These are phyloP conservation scores for Drosophila lini DNA, from an alignment of 1,140 invertebrate species.

Conservation along the genomic window DNA sequence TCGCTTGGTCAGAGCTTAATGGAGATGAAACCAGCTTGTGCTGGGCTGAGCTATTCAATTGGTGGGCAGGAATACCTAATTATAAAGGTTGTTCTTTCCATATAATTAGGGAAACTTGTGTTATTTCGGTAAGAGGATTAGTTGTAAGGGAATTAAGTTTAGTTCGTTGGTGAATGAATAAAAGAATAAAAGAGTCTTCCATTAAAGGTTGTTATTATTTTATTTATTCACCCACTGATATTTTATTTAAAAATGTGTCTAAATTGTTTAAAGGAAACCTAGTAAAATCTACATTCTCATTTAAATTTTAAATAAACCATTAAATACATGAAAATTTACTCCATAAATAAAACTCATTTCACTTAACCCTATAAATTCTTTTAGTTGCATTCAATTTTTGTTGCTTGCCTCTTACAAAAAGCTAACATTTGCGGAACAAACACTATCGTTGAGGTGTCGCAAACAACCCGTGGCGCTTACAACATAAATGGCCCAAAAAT, in stretches of 20 bases:
- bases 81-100: neutral
- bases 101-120: neutral
- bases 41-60: neutral
- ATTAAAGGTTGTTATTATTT: neutral
- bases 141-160: neutral
- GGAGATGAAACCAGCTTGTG: constrained; percentile 9
- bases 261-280: neutral
- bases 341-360: neutral
- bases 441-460: constrained; percentile 34
- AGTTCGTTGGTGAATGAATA: no score
- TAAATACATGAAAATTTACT: rapidly evolving
- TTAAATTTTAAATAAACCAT: neutral
- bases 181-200: no score
- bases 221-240: neutral
- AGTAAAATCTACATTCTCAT: neutral
- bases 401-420: constrained; percentile 4
- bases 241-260: neutral
- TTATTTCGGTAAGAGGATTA: neutral
- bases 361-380: neutral
- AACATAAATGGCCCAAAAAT: constrained; percentile 25
- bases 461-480: constrained; percentile 26
- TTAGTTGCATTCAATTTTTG: constrained; percentile 1
- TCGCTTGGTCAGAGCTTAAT: constrained; percentile 32
- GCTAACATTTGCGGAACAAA: constrained; percentile 35
- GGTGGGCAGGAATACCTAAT: constrained; percentile 8